Evolutionary conservation across 2,888 invertebrate species (phyloP).

Genomic region (Cristatella mucedo): DNA sequence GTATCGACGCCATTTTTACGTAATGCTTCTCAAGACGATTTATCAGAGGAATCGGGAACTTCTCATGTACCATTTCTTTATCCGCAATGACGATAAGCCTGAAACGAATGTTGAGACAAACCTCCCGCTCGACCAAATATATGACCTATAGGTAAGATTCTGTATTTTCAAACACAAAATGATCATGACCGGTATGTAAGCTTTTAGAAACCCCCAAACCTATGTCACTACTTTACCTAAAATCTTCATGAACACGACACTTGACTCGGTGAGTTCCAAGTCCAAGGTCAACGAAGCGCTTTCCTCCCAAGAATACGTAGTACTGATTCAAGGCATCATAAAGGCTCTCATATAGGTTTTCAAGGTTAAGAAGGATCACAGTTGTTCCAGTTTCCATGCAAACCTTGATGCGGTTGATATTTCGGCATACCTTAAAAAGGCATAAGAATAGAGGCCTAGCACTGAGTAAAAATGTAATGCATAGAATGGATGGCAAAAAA

Average conservation of each 20-base stretch:
- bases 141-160: too few relatives aligned
- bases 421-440: constrained; percentile 31
- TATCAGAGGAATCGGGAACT: constrained; percentile 33
- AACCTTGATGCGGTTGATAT: constrained; percentile 31
- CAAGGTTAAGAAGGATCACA: constrained; percentile 27
- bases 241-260: constrained; percentile 24
- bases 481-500: too few relatives aligned
- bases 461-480: too few relatives aligned
- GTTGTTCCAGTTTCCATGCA: constrained; percentile 33
- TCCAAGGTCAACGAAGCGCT: constrained; percentile 30
- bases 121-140: too few relatives aligned
- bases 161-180: neutral
- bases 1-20: constrained; percentile 26
- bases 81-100: constrained; percentile 31
- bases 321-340: constrained; percentile 34
- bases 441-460: too few relatives aligned
- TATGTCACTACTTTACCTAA: constrained; percentile 22
- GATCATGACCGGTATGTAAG: neutral
- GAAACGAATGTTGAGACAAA: too few relatives aligned
- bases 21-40: constrained; percentile 35
- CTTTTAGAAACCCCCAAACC: too few relatives aligned
- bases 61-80: constrained; percentile 26
- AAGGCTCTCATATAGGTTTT: constrained; percentile 30
- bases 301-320: constrained; percentile 22
- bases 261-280: constrained; percentile 32